These are phyloP conservation scores for Oryzias javanicus DNA, from an alignment of 2,113 vertebrate genomes.

Conservation along the genomic window DNA sequence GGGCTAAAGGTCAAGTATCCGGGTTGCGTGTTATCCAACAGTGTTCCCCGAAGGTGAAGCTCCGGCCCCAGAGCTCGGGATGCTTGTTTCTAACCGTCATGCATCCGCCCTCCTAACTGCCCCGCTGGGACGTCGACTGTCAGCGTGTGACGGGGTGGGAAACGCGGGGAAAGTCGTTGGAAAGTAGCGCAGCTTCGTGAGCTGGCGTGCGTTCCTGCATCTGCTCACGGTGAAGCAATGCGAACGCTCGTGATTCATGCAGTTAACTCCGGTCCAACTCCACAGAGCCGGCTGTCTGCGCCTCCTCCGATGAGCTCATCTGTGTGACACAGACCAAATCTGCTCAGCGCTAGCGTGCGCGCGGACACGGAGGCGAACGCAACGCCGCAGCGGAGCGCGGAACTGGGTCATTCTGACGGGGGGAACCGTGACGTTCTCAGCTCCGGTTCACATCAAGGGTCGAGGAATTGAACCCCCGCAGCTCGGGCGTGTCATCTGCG, in stretches of 20 bases:
- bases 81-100: conserved; percentile 41
- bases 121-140: conserved; percentile 13
- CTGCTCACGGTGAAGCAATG: conserved; percentile 51
- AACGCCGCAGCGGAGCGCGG: conserved; percentile 17
- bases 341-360: conserved; percentile 10
- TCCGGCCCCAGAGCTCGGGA: conserved; percentile 34
- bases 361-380: conserved; percentile 15
- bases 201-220: conserved; percentile 41
- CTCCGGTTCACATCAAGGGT: no score
- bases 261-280: conserved; percentile 47
- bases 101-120: conserved; percentile 34
- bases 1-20: conserved; percentile 56
- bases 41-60: conserved; percentile 53
- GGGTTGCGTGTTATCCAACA: conserved; percentile 48
- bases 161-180: conserved; percentile 3
- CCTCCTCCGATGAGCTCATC: conserved; percentile 62
- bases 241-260: conserved; percentile 56
- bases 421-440: conserved; percentile 1
- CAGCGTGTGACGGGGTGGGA: conserved; percentile 8
- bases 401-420: conserved; percentile 39
- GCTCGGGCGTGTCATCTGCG: neutral
- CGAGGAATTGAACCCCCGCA: no score
- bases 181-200: conserved; percentile 6
- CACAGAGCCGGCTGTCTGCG: conserved; percentile 46
- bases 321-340: conserved; percentile 44